Conservation (phyloP, 2,797 vertebrate species). For the Carapus acus region DNA sequence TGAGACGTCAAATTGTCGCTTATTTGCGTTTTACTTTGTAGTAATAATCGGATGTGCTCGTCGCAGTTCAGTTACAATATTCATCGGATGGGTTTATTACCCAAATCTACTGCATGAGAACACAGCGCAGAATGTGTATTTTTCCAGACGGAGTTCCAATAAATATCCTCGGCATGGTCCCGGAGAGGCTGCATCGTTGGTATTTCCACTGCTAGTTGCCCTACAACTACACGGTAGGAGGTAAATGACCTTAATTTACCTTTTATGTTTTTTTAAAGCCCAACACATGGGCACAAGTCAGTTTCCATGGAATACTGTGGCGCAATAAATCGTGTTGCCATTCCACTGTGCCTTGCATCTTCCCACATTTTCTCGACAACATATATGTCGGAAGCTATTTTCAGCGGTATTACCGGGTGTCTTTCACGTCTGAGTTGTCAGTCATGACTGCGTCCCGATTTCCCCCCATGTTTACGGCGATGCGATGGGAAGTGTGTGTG, state of each 20-base stretch:
- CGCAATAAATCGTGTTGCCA: not conserved
- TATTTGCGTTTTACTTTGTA: slow-evolving; percentile 24
- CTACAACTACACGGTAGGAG: not conserved
- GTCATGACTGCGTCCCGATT: not conserved
- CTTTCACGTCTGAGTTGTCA: not conserved
- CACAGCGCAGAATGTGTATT: too few relatives aligned
- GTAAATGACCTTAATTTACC: not conserved
- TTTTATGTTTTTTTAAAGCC: not conserved
- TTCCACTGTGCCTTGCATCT: too few relatives aligned
- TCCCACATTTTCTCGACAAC: too few relatives aligned
- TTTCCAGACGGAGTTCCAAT: slow-evolving; percentile 7
- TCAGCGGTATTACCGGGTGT: too few relatives aligned
- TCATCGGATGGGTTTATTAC: too few relatives aligned
- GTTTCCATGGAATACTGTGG: slow-evolving; percentile 2
- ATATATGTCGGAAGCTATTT: not conserved
- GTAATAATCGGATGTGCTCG: not conserved
- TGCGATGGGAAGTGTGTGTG: slow-evolving; percentile 44
- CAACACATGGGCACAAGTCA: slow-evolving; percentile 24
- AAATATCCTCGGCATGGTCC: slow-evolving; percentile 18
- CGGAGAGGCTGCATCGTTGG: too few relatives aligned
- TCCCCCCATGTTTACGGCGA: slow-evolving; percentile 9
- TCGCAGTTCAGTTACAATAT: not conserved
- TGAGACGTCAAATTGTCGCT: too few relatives aligned
- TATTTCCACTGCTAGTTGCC: not conserved
- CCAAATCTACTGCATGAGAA: too few relatives aligned